Evolutionary conservation across 2,113 vertebrate species (phyloP).

Genomic region (Vireo altiloquus): DNA sequence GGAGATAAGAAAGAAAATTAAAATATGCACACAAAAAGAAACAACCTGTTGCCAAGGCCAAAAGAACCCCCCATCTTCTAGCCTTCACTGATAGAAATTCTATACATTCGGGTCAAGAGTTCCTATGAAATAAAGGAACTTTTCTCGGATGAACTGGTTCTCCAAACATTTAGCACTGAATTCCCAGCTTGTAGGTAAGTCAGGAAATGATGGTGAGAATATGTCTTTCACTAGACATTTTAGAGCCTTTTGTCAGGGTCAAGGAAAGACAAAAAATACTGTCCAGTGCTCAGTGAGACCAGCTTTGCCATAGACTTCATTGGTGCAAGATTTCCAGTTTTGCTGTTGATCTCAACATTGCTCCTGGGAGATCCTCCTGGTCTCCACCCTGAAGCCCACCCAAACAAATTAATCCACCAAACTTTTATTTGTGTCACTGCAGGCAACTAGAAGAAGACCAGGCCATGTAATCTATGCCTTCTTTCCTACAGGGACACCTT

Average conservation of each 20-base stretch:
- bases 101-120: background rate
- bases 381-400: background rate
- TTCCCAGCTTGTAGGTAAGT: background rate
- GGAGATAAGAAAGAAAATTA: background rate
- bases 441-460: background rate
- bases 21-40: background rate
- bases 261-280: background rate
- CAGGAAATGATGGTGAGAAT: background rate
- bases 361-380: background rate
- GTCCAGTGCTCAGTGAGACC: background rate
- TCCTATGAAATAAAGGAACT: background rate
- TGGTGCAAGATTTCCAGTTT: background rate
- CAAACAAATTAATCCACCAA: background rate
- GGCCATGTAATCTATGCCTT: background rate
- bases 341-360: background rate
- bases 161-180: background rate
- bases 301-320: background rate
- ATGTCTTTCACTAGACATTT: background rate
- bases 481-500: background rate
- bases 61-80: background rate
- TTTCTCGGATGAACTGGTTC: background rate
- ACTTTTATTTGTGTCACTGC: background rate
- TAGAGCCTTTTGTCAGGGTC: background rate
- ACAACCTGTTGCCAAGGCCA: background rate
- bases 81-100: background rate